These are phyloP conservation scores for Dascillus cervinus DNA, from an alignment of 2,888 invertebrate species.

Conservation along the genomic window DNA sequence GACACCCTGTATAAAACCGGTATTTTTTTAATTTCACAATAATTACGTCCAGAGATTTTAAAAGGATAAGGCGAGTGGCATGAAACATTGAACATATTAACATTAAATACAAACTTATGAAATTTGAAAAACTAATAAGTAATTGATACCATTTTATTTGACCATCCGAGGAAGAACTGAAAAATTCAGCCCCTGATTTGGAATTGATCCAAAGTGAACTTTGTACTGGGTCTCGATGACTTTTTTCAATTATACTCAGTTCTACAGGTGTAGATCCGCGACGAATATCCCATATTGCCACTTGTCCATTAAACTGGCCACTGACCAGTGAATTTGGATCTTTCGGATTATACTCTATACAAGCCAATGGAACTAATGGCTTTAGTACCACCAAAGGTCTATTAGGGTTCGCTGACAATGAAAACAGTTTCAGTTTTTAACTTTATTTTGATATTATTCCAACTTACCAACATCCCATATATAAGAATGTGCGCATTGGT, in stretches of 20 bases:
- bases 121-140: no score
- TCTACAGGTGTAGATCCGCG: constrained; percentile 76
- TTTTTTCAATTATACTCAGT: constrained; percentile 56
- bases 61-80: no score
- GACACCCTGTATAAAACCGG: no score
- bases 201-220: constrained; percentile 89
- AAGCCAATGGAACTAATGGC: constrained; percentile 68
- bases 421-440: no score
- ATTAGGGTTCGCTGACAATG: constrained; percentile 72
- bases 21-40: no score
- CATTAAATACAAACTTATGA: no score
- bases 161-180: constrained; percentile 89
- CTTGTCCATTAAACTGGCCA: constrained; percentile 70
- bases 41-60: no score
- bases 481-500: constrained; percentile 65
- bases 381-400: constrained; percentile 70
- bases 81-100: no score
- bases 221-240: constrained; percentile 83
- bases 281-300: constrained; percentile 79
- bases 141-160: constrained; percentile 64
- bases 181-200: constrained; percentile 91
- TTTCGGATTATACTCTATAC: constrained; percentile 84
- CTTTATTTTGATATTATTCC: no score
- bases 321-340: constrained; percentile 71
- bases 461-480: constrained; percentile 88